A percentile compares a stretch with the other conserved stretches of the same genome.
These are phyloP conservation scores for Gopherus evgoodei DNA, from an alignment of 2,113 vertebrate genomes.

Conservation along the genomic window DNA sequence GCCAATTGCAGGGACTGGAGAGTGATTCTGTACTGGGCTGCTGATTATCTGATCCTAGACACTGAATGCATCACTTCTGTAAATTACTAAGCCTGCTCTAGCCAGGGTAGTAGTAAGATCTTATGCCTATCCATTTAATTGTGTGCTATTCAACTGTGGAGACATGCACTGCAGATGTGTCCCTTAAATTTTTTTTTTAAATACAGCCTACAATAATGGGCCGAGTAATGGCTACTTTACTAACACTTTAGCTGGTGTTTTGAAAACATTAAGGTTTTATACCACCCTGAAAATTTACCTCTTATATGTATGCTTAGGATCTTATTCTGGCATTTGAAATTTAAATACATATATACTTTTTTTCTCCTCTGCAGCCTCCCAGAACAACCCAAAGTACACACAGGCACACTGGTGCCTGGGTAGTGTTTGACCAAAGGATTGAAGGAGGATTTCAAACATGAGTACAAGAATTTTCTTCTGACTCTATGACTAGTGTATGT, in stretches of 20 bases:
- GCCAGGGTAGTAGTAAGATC: background rate
- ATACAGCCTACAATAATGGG: slow-evolving; percentile 35
- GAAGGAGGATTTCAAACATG: background rate
- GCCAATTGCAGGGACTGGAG: background rate
- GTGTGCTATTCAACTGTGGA: fast-evolving
- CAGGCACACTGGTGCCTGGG: background rate
- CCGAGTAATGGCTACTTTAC: slow-evolving; percentile 24
- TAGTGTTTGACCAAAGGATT: background rate
- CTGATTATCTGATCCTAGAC: background rate
- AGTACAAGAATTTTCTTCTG: background rate
- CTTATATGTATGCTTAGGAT: slow-evolving; percentile 21
- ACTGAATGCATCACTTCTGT: slow-evolving; percentile 18
- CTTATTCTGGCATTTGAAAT: background rate
- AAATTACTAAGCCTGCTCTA: slow-evolving; percentile 5
- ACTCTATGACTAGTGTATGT: background rate
- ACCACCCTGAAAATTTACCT: slow-evolving; percentile 17
- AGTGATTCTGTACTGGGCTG: background rate
- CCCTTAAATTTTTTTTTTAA: slow-evolving; percentile 12
- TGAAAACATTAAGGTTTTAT: slow-evolving; percentile 1
- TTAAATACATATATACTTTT: background rate
- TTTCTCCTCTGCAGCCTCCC: fast-evolving
- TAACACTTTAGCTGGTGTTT: background rate
- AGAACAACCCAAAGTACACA: fast-evolving
- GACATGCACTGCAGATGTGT: background rate
- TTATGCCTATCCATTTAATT: background rate